A percentile compares a stretch with the other conserved stretches of the same genome.
phyloP scores from a whole-genome alignment of 2,888 invertebrate genomes.

The Busseola fusca region DNA sequence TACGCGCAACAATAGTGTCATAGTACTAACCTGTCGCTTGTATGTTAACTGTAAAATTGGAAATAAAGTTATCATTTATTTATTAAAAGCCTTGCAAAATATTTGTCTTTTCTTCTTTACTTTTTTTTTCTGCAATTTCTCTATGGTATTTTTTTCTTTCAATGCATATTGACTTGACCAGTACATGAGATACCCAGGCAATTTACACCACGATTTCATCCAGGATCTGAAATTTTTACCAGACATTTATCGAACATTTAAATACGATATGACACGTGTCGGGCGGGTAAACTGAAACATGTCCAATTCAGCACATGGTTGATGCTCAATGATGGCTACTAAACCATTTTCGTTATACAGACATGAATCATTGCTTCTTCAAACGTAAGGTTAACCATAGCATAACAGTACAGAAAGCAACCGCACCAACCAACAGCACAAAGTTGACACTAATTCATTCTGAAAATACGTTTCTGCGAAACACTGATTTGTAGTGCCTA shows the following conservation, averaged over 20 bases:
- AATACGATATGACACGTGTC: background rate
- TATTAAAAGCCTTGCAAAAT: background rate
- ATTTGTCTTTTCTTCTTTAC: background rate
- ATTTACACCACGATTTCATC: background rate
- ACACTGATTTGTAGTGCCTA: conserved; percentile 12
- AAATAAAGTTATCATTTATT: no score
- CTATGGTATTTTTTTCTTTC: no score
- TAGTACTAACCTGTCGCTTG: no score
- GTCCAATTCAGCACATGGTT: background rate
- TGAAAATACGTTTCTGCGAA: conserved; percentile 53
- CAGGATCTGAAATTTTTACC: no score
- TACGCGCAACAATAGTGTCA: no score
- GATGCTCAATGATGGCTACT: background rate
- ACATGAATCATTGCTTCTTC: background rate
- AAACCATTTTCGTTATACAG: background rate
- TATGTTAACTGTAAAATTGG: no score
- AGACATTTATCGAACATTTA: background rate
- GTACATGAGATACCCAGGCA: background rate
- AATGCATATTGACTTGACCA: no score
- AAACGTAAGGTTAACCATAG: conserved; percentile 10
- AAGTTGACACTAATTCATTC: conserved; percentile 55
- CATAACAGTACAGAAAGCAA: conserved; percentile 12
- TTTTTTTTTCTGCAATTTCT: no score
- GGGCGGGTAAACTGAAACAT: background rate
- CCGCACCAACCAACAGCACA: conserved; percentile 2